phyloP scores from a whole-genome alignment of 2,888 invertebrate species.

The Zaprionus bogoriensis region DNA sequence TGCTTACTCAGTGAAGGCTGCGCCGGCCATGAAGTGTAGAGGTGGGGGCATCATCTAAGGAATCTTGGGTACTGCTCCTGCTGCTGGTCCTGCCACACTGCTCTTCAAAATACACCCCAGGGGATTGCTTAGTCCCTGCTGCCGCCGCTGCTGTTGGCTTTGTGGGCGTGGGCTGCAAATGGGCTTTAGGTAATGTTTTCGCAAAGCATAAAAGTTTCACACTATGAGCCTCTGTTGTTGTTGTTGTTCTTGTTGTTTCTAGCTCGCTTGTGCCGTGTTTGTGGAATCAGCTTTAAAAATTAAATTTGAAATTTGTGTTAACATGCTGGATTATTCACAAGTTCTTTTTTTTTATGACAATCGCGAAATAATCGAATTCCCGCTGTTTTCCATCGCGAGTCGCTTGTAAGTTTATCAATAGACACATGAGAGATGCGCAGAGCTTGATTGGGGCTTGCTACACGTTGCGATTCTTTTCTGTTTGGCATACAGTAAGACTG shows the following conservation, averaged over 20 bases:
- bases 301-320: conserved; percentile 24
- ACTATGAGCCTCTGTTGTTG: conserved; percentile 44
- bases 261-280: conserved; percentile 3
- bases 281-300: conserved; percentile 34
- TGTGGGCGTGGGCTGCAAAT: conserved; percentile 24
- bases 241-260: conserved; percentile 21
- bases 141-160: conserved; percentile 8
- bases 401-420: background rate
- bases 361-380: background rate
- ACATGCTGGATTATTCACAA: conserved; percentile 5
- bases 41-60: background rate
- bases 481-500: background rate
- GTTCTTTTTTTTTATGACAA: background rate
- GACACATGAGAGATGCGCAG: background rate
- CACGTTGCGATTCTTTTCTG: background rate
- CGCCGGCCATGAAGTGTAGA: conserved; percentile 4
- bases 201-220: conserved; percentile 68
- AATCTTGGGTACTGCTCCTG: conserved; percentile 11
- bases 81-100: conserved; percentile 18
- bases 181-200: conserved; percentile 67
- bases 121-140: conserved; percentile 47
- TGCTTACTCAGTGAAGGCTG: conserved; percentile 61
- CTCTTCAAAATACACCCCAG: conserved; percentile 69
- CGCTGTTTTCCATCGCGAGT: background rate
- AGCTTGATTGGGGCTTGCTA: background rate